Percentiles rank a stretch among this genome's conserved stretches.
phyloP scores from a whole-genome alignment of 1,140 invertebrate genomes.

The Drosophila nigrodunni region DNA sequence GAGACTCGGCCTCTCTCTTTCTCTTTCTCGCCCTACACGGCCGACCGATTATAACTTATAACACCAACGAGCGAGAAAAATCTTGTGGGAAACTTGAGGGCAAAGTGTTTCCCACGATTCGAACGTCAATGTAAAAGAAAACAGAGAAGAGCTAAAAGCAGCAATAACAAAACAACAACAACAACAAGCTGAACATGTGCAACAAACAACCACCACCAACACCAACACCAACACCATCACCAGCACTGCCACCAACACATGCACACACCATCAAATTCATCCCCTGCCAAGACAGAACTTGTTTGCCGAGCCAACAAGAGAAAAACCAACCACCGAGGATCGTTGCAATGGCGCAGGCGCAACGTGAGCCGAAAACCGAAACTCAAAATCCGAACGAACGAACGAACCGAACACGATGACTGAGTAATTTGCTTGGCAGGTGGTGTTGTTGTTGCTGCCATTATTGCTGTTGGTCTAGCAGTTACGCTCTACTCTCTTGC shows the following conservation, averaged over 20 bases:
- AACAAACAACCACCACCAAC: conserved; percentile 56
- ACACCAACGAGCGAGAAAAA: conserved; percentile 84
- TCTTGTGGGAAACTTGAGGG: conserved; percentile 84
- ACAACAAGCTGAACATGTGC: conserved; percentile 65
- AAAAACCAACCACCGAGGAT: conserved; percentile 81
- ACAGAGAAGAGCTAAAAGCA: conserved; percentile 67
- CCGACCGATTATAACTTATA: conserved; percentile 83
- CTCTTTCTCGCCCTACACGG: conserved; percentile 51
- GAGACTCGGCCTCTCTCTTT: conserved; percentile 37
- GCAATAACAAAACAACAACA: conserved; percentile 45
- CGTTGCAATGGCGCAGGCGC: conserved; percentile 27
- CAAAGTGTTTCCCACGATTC: conserved; percentile 85
- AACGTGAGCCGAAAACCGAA: conserved; percentile 24
- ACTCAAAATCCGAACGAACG: conserved; percentile 14
- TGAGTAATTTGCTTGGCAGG: conserved; percentile 75
- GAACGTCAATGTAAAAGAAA: conserved; percentile 81
- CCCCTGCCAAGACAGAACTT: conserved; percentile 74
- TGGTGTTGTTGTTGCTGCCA: conserved; percentile 46
- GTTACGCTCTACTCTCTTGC: conserved; percentile 15
- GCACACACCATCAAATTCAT: conserved; percentile 65
- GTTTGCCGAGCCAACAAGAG: conserved; percentile 59
- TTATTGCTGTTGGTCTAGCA: conserved; percentile 37
- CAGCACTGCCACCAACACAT: conserved; percentile 41
- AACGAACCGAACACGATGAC: conserved; percentile 48
- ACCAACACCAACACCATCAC: conserved; percentile 43